Conservation (phyloP, 1,140 invertebrate genomes). For the Dysdera silvatica region DNA sequence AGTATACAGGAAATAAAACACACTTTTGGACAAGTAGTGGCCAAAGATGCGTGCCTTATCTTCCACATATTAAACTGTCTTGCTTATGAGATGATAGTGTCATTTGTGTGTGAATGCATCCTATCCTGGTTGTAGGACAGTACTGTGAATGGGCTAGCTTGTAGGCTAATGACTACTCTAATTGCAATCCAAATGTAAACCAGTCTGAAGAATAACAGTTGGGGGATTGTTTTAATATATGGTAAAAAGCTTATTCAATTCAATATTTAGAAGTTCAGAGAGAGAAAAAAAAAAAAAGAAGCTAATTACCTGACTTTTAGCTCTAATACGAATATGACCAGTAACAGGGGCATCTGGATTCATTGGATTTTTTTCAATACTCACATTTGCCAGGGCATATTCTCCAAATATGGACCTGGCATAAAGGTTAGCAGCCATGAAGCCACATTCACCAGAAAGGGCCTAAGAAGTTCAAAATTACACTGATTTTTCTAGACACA, state of each 20-base stretch:
- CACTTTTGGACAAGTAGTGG: no score
- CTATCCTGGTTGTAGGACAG: no score
- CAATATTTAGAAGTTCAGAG: background rate
- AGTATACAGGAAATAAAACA: no score
- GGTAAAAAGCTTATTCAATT: background rate
- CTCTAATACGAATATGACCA: conserved; percentile 92
- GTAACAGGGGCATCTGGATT: conserved; percentile 79
- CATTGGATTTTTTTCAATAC: conserved; percentile 84
- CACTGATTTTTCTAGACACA: background rate
- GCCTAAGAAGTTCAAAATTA: conserved; percentile 52
- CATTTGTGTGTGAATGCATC: no score
- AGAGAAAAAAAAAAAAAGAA: conserved; percentile 5
- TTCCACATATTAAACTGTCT: no score
- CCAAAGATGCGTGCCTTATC: no score
- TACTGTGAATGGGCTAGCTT: no score
- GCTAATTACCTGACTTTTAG: conserved; percentile 81
- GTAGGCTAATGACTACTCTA: no score
- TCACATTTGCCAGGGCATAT: conserved; percentile 95
- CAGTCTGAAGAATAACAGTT: conserved; percentile 19
- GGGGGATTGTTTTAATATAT: background rate
- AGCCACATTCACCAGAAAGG: conserved; percentile 90
- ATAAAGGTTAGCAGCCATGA: conserved; percentile 99
- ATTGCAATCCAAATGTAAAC: background rate
- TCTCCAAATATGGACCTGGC: conserved; percentile 98
- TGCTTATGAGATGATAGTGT: no score